Evolutionary conservation across 1,140 invertebrate species (phyloP).

Genomic region (Helicoverpa zea): DNA sequence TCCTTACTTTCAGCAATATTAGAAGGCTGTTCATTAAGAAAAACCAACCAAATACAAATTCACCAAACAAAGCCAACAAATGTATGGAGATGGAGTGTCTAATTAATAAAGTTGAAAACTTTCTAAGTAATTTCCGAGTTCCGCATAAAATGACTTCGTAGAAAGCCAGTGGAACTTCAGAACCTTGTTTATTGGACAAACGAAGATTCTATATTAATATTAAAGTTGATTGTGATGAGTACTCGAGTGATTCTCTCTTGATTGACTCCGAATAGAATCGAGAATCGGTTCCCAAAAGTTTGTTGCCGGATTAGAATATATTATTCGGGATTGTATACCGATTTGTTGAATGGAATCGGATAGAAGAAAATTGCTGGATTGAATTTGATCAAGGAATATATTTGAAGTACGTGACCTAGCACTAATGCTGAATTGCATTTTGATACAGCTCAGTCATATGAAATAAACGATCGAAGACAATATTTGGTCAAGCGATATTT

Average conservation of each 20-base stretch:
- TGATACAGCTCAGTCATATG: too few species aligned
- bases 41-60: background rate
- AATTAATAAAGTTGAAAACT: slow-evolving; percentile 52
- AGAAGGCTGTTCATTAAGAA: background rate
- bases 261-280: slow-evolving; percentile 6
- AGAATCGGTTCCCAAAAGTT: background rate
- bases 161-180: slow-evolving; percentile 46
- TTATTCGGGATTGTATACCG: slow-evolving; percentile 4
- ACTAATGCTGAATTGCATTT: too few species aligned
- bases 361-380: slow-evolving; percentile 5
- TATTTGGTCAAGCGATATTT: background rate
- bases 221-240: slow-evolving; percentile 41
- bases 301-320: slow-evolving; percentile 6
- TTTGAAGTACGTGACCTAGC: background rate
- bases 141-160: slow-evolving; percentile 46
- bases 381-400: background rate
- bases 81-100: slow-evolving; percentile 19
- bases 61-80: background rate
- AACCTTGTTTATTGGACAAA: slow-evolving; percentile 50
- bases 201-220: slow-evolving; percentile 43
- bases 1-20: too few species aligned
- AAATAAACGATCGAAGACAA: too few species aligned
- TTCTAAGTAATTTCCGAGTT: slow-evolving; percentile 59
- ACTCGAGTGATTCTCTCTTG: background rate
- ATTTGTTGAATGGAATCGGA: background rate